Base-by-base conservation (phyloP, 2,888 invertebrate genomes). In the Tribolium freemani region DNA sequence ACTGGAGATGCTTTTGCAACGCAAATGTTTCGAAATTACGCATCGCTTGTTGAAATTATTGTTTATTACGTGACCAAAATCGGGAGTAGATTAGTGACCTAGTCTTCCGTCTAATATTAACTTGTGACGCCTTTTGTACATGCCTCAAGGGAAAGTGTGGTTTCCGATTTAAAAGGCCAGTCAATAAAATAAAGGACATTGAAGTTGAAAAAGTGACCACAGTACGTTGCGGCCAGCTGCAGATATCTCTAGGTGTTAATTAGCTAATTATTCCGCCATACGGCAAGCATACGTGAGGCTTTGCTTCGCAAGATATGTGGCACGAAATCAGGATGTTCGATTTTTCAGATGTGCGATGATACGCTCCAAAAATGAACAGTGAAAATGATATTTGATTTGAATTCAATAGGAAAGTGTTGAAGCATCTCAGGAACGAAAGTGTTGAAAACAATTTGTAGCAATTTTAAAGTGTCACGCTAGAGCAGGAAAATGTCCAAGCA, bases 91-190 rank as follows among this genome's bases (percentile, higher is more conserved):
- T 13, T 13, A 50, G 31, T 58, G 68, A 68, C 68, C 68, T 58
- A 68, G 68, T 68, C 57, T 56, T 54, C 20, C n/a, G 21, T 67
- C 50, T 26, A 26, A 57, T 57, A 58, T 56, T 63, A 56, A 68
- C 26, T 31, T n/a, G n/a, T n/a, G n/a, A n/a, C n/a, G n/a, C n/a
- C n/a, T 21, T 30, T 50, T 38, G 38, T 11, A 31, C 9, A 60
- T 53, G 61, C 51, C 71, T 30, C 66, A 66, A 66, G 71, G 71
- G 71, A 71, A 71, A 71, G 71, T 71, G 60, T 5, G 45, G 51
- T 66, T 71, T 71, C 71, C 20, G 44, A 46, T 38, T 63, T 56
- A 63, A 71, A 57, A 71, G 71, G 71, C 71, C 71, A 71, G 71
- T 46, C 64, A 71, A 20, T 64, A 63, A 13, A n/a, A 64, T 64